Percentiles rank a stretch among this genome's conserved stretches.
Conservation (phyloP, 2,797 vertebrate genomes). For the Paramormyrops hopkinsi region DNA sequence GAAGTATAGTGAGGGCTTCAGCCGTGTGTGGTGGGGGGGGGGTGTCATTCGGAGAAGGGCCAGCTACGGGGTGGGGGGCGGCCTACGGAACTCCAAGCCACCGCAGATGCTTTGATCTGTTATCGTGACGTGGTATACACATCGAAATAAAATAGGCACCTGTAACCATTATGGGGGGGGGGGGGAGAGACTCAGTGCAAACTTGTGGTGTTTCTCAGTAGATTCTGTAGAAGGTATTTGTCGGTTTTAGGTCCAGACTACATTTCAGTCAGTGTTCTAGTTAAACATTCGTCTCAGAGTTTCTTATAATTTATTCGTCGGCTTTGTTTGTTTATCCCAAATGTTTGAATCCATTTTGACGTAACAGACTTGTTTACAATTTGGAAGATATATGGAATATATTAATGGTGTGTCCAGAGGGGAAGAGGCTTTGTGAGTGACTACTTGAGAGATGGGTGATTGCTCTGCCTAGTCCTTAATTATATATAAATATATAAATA, state of each 20-base stretch:
- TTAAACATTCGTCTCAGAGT: conserved; percentile 42
- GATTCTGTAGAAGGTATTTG: conserved; percentile 46
- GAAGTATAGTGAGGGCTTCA: conserved; percentile 25
- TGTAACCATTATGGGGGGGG: conserved; percentile 38
- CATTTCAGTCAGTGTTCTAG: conserved; percentile 55
- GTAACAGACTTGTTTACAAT: conserved; percentile 54
- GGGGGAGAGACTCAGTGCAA: conserved; percentile 25
- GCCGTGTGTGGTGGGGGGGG: conserved; percentile 17
- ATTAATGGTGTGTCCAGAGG: conserved; percentile 48
- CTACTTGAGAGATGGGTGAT: conserved; percentile 41
- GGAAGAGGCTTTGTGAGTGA: conserved; percentile 42
- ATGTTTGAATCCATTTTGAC: conserved; percentile 51
- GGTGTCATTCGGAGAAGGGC: neutral
- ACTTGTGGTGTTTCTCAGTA: conserved; percentile 49
- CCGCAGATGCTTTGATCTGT: conserved; percentile 37
- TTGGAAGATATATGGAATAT: conserved; percentile 55
- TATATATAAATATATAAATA: conserved; percentile 56
- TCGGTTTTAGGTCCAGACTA: conserved; percentile 49
- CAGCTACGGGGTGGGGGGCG: neutral
- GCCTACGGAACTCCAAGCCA: conserved; percentile 36
- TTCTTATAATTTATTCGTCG: conserved; percentile 46
- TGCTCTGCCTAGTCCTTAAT: conserved; percentile 52
- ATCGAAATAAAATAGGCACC: conserved; percentile 41
- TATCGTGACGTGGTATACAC: conserved; percentile 45
- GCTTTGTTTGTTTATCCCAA: conserved; percentile 48